These are phyloP conservation scores for Yponomeuta sedellus DNA, from an alignment of 2,888 invertebrate species.

Conservation along the genomic window DNA sequence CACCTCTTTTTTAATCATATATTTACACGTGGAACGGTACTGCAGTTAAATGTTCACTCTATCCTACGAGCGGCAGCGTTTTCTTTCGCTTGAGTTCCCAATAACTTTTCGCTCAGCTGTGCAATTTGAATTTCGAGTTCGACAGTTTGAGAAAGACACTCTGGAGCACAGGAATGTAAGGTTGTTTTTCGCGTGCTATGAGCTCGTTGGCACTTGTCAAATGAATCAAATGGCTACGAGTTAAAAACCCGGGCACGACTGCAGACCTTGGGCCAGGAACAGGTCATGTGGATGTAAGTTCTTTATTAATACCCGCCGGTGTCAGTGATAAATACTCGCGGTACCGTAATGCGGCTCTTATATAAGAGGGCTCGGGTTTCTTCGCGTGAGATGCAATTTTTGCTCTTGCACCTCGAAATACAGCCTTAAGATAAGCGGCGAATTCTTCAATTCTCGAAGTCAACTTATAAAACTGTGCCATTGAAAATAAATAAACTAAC, in stretches of 20 bases:
- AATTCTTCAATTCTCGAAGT: background rate
- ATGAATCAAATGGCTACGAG: conserved; percentile 9
- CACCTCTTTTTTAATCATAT: conserved; percentile 5
- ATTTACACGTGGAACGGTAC: background rate
- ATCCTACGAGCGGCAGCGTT: background rate
- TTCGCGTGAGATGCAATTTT: conserved; percentile 20
- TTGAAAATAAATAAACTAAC: no score
- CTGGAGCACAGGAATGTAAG: background rate
- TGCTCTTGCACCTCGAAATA: conserved; percentile 8
- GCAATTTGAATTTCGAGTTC: background rate
- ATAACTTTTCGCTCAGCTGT: background rate
- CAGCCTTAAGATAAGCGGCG: background rate
- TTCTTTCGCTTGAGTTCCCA: background rate
- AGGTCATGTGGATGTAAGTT: conserved; percentile 11
- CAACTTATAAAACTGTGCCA: no score
- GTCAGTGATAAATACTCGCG: conserved; percentile 51
- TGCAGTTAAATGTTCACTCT: background rate
- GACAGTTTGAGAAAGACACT: background rate
- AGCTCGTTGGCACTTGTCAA: conserved; percentile 8
- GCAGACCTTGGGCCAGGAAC: conserved; percentile 14
- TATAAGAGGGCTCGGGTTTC: conserved; percentile 40
- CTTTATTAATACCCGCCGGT: conserved; percentile 43
- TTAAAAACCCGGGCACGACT: conserved; percentile 11
- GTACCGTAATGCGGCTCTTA: conserved; percentile 57
- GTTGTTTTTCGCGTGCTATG: background rate